Evolutionary conservation across 2,797 vertebrate species (phyloP).

Genomic region (Betta splendens): DNA sequence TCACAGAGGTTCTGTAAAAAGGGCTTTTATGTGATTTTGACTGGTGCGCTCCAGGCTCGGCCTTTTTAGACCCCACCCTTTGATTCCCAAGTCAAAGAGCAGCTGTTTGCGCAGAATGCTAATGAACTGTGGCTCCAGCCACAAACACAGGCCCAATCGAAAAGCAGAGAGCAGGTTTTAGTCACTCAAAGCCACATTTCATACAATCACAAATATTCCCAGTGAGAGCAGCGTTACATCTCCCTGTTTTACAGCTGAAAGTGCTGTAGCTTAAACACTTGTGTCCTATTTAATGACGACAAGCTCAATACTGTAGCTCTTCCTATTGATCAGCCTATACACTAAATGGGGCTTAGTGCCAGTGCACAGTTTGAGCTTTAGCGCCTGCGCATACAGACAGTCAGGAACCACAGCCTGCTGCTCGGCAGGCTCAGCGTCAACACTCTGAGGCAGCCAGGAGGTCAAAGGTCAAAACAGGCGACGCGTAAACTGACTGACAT

Average conservation of each 20-base stretch:
- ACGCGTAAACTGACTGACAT: no score
- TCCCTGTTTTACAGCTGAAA: no score
- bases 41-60: background rate
- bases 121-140: slow-evolving; percentile 7
- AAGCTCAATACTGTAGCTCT: no score
- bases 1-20: slow-evolving; percentile 2
- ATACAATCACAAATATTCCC: background rate
- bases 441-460: slow-evolving; percentile 41
- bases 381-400: no score
- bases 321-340: no score
- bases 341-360: no score
- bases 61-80: background rate
- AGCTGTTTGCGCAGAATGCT: slow-evolving; percentile 1
- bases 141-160: no score
- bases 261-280: no score
- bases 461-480: slow-evolving; percentile 28
- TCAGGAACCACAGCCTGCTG: slow-evolving; percentile 3
- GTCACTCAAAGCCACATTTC: background rate
- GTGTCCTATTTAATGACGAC: no score
- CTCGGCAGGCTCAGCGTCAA: slow-evolving; percentile 33
- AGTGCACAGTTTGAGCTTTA: no score
- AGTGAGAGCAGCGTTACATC: no score
- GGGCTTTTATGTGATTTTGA: background rate
- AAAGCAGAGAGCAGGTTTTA: no score
- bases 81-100: background rate